Base-by-base conservation (phyloP, 2,113 vertebrate genomes). In the Muntiacus reevesi region DNA sequence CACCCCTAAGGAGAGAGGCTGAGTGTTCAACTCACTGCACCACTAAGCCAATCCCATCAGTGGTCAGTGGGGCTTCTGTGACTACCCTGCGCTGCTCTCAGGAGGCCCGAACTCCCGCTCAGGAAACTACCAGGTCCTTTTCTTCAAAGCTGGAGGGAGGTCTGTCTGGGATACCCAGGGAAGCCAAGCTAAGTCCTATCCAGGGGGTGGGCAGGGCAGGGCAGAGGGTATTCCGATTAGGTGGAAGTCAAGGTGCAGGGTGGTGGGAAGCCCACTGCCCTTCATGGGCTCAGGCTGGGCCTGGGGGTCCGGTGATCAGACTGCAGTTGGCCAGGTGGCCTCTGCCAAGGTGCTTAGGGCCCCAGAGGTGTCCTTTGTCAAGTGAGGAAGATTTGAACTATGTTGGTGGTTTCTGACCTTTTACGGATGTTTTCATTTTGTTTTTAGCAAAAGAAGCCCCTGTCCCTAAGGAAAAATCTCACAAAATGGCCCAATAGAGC, bases 401-500 rank as follows among this genome's bases (percentile, higher is more conserved):
- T 47, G n/a, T 11, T 50, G n/a, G 87, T 83, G 36, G 82, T 59
- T 95, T 97, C 47, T 43, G 57, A 79, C 19, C 59, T 36, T 90
- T 90, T 33, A 40, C 21, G 36, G 79, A 23, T 55, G 40, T 76
- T 92, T 97, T 97, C 52, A 91, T 95, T 95, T 95, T 92, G 92
- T 83, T 82, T 92, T 82, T 60, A 88, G 83, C 7, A 36, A 76
- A 90, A 89, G 78, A 83, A 83, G 3, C 17, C 33, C 40, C 30
- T 6, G 5, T 36, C 47, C 54, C 95, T 71, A 74, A 96, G 93
- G 54, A 57, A 90, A 91, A 71, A 43, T 82, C 30, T 82, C 76
- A 12, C 1, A 2, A 19, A 21, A 30, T n/a, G 83, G 2, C 60
- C 84, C 59, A 14, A 17, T 11, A 76, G 19, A 82, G n/a, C 30